Evolutionary conservation across 2,797 vertebrate genomes (phyloP).

Genomic region (Lutra lutra): DNA sequence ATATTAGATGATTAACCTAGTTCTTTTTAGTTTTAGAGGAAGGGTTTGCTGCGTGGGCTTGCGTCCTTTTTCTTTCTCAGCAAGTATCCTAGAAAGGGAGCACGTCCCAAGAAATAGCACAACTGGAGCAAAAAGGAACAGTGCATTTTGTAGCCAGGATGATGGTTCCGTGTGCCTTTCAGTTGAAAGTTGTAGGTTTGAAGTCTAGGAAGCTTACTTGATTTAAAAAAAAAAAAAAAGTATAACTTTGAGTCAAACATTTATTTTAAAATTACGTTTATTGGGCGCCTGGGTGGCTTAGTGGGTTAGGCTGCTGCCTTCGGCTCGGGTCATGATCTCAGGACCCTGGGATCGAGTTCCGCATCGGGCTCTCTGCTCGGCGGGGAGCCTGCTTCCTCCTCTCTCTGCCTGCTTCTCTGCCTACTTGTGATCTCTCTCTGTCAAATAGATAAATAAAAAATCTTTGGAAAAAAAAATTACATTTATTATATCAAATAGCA

Average conservation of each 20-base stretch:
- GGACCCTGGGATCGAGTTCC: too few species aligned
- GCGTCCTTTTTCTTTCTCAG: slow-evolving; percentile 12
- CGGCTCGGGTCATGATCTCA: too few species aligned
- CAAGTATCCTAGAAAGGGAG: slow-evolving; percentile 5
- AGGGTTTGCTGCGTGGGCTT: slow-evolving; percentile 23
- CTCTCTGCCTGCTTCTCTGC: too few species aligned
- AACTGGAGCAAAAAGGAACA: neutral
- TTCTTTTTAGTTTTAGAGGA: slow-evolving; percentile 54
- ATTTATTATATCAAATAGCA: neutral
- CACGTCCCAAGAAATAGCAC: neutral
- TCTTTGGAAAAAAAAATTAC: neutral
- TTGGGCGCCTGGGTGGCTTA: too few species aligned
- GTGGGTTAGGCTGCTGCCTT: too few species aligned
- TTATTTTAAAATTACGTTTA: slow-evolving; percentile 40
- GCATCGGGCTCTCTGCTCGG: too few species aligned
- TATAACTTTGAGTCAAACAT: neutral
- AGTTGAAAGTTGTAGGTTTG: neutral
- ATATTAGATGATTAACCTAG: slow-evolving; percentile 70
- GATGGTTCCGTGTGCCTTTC: neutral
- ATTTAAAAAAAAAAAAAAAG: neutral
- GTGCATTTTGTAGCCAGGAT: neutral
- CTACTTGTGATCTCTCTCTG: too few species aligned
- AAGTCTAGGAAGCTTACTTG: slow-evolving; percentile 18
- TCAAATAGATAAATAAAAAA: too few species aligned
- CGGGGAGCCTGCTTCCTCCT: too few species aligned